Evolutionary conservation across 1,140 invertebrate genomes (phyloP).

Genomic region (Papilio dardanus): DNA sequence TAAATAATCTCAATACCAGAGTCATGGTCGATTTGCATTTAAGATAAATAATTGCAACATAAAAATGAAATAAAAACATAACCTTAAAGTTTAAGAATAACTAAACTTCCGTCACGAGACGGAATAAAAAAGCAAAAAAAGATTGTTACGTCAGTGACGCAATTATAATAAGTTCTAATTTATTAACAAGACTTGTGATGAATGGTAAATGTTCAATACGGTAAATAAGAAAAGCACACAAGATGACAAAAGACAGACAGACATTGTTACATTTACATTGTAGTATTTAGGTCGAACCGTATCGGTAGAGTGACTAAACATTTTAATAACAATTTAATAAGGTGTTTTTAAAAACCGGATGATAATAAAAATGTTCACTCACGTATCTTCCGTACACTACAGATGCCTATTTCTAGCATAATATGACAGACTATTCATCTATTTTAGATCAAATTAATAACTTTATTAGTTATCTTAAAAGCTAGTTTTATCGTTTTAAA

Average conservation of each 20-base stretch:
- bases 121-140: background rate
- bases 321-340: too few species aligned
- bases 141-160: background rate
- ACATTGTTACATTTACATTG: background rate
- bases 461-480: too few species aligned
- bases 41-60: background rate
- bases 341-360: too few species aligned
- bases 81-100: background rate
- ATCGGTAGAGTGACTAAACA: background rate
- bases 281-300: constrained; percentile 4
- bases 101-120: background rate
- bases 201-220: background rate
- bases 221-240: background rate
- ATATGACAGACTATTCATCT: too few species aligned
- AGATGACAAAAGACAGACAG: constrained; percentile 1
- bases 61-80: background rate
- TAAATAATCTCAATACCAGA: too few species aligned
- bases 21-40: background rate
- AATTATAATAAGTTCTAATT: background rate
- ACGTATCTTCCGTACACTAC: too few species aligned
- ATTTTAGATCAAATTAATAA: too few species aligned
- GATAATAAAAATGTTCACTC: too few species aligned
- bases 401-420: too few species aligned
- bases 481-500: background rate
- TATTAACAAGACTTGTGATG: background rate